Evolutionary conservation across 2,797 vertebrate species (phyloP).

Genomic region (Crocodylus rhombifer): DNA sequence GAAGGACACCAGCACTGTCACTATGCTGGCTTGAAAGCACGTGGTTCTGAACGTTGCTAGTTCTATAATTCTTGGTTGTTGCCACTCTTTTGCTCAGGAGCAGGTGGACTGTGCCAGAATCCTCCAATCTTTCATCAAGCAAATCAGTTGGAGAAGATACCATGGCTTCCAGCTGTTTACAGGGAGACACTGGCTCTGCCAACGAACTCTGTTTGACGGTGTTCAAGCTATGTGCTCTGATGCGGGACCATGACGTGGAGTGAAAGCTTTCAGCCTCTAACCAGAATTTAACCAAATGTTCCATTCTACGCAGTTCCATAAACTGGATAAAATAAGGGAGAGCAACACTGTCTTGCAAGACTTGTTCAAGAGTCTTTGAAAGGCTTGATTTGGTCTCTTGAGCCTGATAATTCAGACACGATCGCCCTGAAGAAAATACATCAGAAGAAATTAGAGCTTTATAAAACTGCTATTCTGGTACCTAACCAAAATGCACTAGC

Average conservation of each 20-base stretch:
- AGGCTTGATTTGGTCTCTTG: slow-evolving; percentile 96
- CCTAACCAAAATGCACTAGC: rapidly evolving
- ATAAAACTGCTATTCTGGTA: rapidly evolving
- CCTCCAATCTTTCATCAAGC: slow-evolving; percentile 74
- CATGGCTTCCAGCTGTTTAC: slow-evolving; percentile 73
- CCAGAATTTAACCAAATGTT: slow-evolving; percentile 96
- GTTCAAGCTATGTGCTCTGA: slow-evolving; percentile 96
- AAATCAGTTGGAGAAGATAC: slow-evolving; percentile 63
- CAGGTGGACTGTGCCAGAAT: slow-evolving; percentile 43
- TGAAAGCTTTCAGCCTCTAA: slow-evolving; percentile 96
- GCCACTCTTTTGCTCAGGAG: slow-evolving; percentile 48
- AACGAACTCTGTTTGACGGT: slow-evolving; percentile 96
- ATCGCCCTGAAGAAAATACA: slow-evolving; percentile 87
- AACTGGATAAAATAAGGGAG: slow-evolving; percentile 95
- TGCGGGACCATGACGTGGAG: slow-evolving; percentile 94
- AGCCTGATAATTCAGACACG: slow-evolving; percentile 94
- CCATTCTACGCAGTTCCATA: slow-evolving; percentile 91
- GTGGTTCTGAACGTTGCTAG: slow-evolving; percentile 71
- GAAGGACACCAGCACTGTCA: slow-evolving; percentile 45
- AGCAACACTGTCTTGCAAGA: slow-evolving; percentile 90
- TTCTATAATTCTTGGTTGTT: slow-evolving; percentile 67
- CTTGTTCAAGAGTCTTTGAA: slow-evolving; percentile 96
- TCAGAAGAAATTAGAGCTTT: not conserved
- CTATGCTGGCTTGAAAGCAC: slow-evolving; percentile 72
- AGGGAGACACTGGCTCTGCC: slow-evolving; percentile 90